These are phyloP conservation scores for Clistopyga incitator DNA, from an alignment of 2,888 invertebrate genomes.

Conservation along the genomic window DNA sequence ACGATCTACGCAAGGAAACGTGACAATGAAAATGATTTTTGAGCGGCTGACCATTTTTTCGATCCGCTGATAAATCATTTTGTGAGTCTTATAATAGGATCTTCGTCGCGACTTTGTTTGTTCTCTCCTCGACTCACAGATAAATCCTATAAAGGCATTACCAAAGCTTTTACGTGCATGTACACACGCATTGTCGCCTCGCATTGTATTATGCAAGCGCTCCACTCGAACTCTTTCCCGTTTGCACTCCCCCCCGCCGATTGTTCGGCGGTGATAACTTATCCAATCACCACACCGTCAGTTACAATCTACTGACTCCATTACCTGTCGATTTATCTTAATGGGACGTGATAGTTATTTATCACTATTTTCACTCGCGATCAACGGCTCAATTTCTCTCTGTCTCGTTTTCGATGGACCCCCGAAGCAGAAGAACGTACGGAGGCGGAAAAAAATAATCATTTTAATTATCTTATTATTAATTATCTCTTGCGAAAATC, in stretches of 20 bases:
- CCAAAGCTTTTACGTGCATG: neutral
- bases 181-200: neutral
- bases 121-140: too few relatives aligned
- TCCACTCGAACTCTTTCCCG: slow-evolving; percentile 3
- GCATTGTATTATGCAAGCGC: slow-evolving; percentile 77
- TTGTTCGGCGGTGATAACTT: slow-evolving; percentile 77
- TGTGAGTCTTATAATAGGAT: too few relatives aligned
- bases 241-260: neutral
- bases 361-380: slow-evolving; percentile 80
- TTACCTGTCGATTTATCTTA: slow-evolving; percentile 82
- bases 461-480: neutral
- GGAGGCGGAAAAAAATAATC: neutral
- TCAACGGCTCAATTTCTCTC: slow-evolving; percentile 75
- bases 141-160: too few relatives aligned
- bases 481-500: neutral
- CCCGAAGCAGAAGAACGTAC: slow-evolving; percentile 1
- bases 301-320: slow-evolving; percentile 80
- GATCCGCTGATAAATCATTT: too few relatives aligned
- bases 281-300: slow-evolving; percentile 82
- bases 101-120: too few relatives aligned
- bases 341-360: slow-evolving; percentile 81
- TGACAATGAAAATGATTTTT: too few relatives aligned
- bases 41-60: too few relatives aligned
- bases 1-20: too few relatives aligned
- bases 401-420: slow-evolving; percentile 12